Conservation (phyloP, 2,888 invertebrate species). For the Aphidoletes aphidimyza region DNA sequence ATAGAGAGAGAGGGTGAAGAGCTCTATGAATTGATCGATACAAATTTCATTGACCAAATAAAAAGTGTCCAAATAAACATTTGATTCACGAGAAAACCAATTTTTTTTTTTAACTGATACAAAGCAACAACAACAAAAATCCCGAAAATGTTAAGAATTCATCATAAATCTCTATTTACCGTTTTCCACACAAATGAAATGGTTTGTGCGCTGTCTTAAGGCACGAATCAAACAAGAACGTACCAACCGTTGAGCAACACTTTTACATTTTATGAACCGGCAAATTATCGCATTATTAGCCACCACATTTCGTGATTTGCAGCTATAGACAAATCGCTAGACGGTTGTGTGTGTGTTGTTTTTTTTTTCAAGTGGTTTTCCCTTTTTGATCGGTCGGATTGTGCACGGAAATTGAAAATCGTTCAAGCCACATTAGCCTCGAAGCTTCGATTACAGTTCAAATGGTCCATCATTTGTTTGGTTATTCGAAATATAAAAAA, state of each 20-base stretch:
- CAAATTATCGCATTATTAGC: slow-evolving; percentile 31
- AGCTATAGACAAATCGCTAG: neutral
- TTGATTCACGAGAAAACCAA: no score
- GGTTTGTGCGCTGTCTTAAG: neutral
- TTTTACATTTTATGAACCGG: slow-evolving; percentile 8
- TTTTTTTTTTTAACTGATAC: no score
- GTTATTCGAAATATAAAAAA: neutral
- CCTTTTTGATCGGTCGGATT: neutral
- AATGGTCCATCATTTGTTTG: slow-evolving; percentile 26
- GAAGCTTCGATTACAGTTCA: slow-evolving; percentile 31
- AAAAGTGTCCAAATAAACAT: no score
- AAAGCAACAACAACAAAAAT: no score
- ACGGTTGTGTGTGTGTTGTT: neutral
- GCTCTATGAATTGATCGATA: no score
- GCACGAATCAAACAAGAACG: neutral
- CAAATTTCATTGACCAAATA: no score
- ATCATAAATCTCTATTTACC: no score
- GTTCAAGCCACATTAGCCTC: neutral
- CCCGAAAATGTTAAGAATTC: no score
- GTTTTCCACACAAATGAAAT: no score
- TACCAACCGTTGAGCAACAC: slow-evolving; percentile 13
- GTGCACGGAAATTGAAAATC: neutral
- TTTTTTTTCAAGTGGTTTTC: neutral
- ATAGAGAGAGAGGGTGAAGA: no score
- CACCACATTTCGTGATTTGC: slow-evolving; percentile 8